Base-by-base conservation (phyloP, 2,797 vertebrate species). In the Anguilla megastoma region DNA sequence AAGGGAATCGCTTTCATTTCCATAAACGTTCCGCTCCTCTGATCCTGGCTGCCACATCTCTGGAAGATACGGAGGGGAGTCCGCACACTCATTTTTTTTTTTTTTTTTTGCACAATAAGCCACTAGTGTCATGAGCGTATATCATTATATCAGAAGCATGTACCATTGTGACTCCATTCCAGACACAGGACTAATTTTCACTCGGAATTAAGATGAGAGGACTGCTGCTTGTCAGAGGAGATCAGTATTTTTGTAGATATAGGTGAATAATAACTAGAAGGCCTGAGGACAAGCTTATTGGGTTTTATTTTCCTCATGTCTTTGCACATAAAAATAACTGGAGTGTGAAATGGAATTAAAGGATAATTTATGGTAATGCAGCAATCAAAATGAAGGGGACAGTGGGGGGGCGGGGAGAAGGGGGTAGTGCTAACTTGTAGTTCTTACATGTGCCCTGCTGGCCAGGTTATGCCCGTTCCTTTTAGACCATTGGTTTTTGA, bases 331-430 rank as follows among this genome's bases (percentile, higher is more conserved):
- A 82, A 76, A 82, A 82, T 82, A 82, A 82, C 79, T 82, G 79
- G 79, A 21, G 79, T 82, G 79, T 82, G 79, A 82, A 82, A 82
- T 82, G 41, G 79, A 82, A 82, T 82, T 82, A 82, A 50, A 45
- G 41, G 79, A 82, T 82, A 50, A 82, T 82, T 82, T 82, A 82
- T 82, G 79, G 4, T 50, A 82, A 82, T 82, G 79, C 79, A 0
- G 41, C 79, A 82, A n/a, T 82, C 79, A 82, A 82, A 82, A 50
- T 82, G 79, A 82, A 82, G 5, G 16, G 45, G 41, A 45, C 45
- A 9, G 45, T 9, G 2, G 79, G 41, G 21, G 79, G 41, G 41
- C 4, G 18, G 16, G 16, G 30, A 14, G 69, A 4, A 30, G 6
- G 16, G 18, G 24, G 79, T 27, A 24, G 69, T 45, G n/a, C n/a